Base-by-base conservation (phyloP, 1,140 invertebrate species). In the Musca vetustissima region DNA sequence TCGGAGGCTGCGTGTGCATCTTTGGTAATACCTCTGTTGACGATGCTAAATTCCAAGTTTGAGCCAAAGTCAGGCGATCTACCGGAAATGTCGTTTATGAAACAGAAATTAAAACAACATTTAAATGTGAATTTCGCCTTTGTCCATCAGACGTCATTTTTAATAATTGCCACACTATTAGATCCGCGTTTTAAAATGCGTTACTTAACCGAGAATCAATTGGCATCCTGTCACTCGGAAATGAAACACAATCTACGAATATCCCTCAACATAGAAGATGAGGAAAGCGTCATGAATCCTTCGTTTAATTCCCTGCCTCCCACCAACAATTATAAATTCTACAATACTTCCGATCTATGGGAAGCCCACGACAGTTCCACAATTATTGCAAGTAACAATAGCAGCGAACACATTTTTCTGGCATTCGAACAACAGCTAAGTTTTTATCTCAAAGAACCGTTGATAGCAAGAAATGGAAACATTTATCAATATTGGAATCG, bases 401-500 rank as follows among this genome's bases (percentile, higher is more conserved):
- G 22, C 47, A 65, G 48, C 50, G 48, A 48, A 24, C n/a, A 22
- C 24, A 19, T 50, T 65, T 48, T 48, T 24, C 43, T 65, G 19
- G 43, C 64, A 1, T 50, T 49, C 15, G 48, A 65, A 65, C 43
- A 65, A 25, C 64, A 65, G 14, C 24, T 65, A 15, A 50, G 48
- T 48, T 48, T 49, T 25, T 65, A 65, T 25, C 47, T 65, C 2
- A 65, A 48, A 17, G 43, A 65, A 22, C 64, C 64, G 36, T 15
- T 65, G 4, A 65, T 65, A n/a, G 43, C 64, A 15, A 49, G 64
- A n/a, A 65, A 65, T 50, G 43, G 21, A 8, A 65, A 65, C 17
- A 65, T 65, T 8, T 65, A 65, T 49, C 43, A 65, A 65, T 65
- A 65, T 48, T 65, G 64, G 64, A 48, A 65, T 7, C 7, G 25